Base-by-base conservation (phyloP, 2,888 invertebrate species). In the Mythimna albipuncta region DNA sequence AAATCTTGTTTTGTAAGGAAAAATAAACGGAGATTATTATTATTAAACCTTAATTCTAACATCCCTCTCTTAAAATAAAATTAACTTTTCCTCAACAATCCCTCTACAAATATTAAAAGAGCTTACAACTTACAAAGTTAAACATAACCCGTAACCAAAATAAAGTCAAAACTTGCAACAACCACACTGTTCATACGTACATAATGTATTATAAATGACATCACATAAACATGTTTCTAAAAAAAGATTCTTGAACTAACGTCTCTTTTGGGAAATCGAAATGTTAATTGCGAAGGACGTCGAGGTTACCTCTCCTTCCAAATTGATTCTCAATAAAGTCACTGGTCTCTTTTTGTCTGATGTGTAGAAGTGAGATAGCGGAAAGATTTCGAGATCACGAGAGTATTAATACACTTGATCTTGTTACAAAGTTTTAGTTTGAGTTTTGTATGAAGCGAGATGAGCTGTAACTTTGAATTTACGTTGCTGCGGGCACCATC, bases 251-350 rank as follows among this genome's bases (percentile, higher is more conserved):
- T 57, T 61, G 9, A 52, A 57, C 54, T 62, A 54, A 73, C 62
- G 52, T 59, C 69, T 72, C 73, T 57, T 61, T 59, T 21, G 62
- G 73, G 64, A 71, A 64, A 64, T 59, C 62, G 26, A 70, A 80
- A 78, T 78, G 59, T 67, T 81, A 81, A 85, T 70, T 77, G 64
- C 38, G 58, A 73, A 65, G 67, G 38, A 61, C 54, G n/a, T 44
- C 13, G 72, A 79, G 83, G 75, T 71, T 71, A 67, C 75, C 72
- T 72, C 44, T 73, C 58, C 57, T 41, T 68, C 63, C 61, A 84
- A 85, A 85, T 85, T 85, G 84, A 85, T 85, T 85, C 84, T 77
- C 84, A 74, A 84, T 85, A 85, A 83, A 80, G 79, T 61, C 63
- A 57, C 35, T 65, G 72, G 57, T 85, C 84, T 76, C 79, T 77